A percentile compares a stretch with the other conserved stretches of the same genome.
These are phyloP conservation scores for Suncus etruscus DNA, from an alignment of 2,113 vertebrate species.

Conservation along the genomic window DNA sequence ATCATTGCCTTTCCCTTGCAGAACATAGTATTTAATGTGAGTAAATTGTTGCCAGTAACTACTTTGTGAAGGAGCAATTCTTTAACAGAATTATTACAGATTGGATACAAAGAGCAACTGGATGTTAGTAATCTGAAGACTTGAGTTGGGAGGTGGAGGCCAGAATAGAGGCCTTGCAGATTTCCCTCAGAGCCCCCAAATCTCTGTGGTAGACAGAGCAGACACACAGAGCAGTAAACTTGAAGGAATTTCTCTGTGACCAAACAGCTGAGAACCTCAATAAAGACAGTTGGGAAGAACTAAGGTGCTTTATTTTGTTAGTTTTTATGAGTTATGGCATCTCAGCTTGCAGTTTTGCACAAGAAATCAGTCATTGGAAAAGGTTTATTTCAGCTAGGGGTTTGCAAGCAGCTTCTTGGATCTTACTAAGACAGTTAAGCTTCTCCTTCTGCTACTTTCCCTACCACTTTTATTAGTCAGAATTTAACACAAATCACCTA, in stretches of 20 bases:
- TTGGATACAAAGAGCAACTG: not conserved
- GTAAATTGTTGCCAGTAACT: conserved; percentile 27
- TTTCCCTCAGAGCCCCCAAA: not conserved
- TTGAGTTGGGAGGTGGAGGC: too few species aligned
- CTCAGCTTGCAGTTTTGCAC: too few species aligned
- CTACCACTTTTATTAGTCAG: too few species aligned
- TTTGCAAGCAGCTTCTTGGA: too few species aligned
- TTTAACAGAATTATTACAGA: conserved; percentile 25
- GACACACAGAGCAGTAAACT: not conserved
- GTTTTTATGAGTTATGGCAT: not conserved
- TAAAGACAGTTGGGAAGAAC: not conserved
- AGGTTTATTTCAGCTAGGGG: too few species aligned
- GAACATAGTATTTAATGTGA: not conserved
- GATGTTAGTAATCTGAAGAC: too few species aligned
- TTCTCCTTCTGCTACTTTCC: not conserved
- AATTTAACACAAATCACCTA: too few species aligned
- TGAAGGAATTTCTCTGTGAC: not conserved
- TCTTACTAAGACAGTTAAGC: too few species aligned
- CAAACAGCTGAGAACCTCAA: not conserved
- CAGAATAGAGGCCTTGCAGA: not conserved
- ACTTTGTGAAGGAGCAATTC: conserved; percentile 1
- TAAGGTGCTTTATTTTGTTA: not conserved
- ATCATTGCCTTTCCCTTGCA: conserved; percentile 1
- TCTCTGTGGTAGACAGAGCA: not conserved
- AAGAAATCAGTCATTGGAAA: too few species aligned